Evolutionary conservation across 2,888 invertebrate genomes (phyloP), one percentile per base, ranked within the genome.

Genomic region (Sarcophaga subvicina): DNA sequence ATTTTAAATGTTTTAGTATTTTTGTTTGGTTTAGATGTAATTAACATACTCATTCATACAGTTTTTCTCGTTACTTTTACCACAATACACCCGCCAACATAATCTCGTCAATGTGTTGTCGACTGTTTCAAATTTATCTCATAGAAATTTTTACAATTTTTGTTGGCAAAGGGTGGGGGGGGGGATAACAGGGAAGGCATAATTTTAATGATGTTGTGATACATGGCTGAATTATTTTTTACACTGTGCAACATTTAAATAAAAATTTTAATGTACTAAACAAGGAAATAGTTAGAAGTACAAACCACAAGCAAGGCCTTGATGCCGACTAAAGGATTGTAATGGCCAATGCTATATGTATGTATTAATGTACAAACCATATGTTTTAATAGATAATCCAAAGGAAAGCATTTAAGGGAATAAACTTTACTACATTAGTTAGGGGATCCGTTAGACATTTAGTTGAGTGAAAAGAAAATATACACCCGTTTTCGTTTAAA

Each of bases 191-290:
- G 64, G n/a, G 27, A 12, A 25, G 27, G 20, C 49, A 80, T 62
- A 59, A 76, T 80, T 80, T 80, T 76, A 85, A 77, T 80, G 62
- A 80, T 76, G 25, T 70, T 70, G 72, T 72, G 10, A 54, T 54
- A 14, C 54, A 47, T 67, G 37, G 67, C 67, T 17, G 37, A 27
- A 17, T 20, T 12, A 37, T 45, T 45, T 45, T 67, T 20, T 67
- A 10, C 67, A 10, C 54, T 54, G 54, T 54, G 17, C 17, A 54
- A 54, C 54, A 54, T 37, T 37, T 37, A 37, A 37, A 37, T 10
- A 37, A 2, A 10, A 37, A 10, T 10, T 37, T 37, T 37, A 10
- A 37, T 37, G 37, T 37, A 6, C 37, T 8, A 37, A 37, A 10
- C 37, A 37, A 10, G 10, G 8, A 37, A 37, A 37, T 37, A 37